Conservation (phyloP, 2,797 vertebrate genomes). For the Falco peregrinus region DNA sequence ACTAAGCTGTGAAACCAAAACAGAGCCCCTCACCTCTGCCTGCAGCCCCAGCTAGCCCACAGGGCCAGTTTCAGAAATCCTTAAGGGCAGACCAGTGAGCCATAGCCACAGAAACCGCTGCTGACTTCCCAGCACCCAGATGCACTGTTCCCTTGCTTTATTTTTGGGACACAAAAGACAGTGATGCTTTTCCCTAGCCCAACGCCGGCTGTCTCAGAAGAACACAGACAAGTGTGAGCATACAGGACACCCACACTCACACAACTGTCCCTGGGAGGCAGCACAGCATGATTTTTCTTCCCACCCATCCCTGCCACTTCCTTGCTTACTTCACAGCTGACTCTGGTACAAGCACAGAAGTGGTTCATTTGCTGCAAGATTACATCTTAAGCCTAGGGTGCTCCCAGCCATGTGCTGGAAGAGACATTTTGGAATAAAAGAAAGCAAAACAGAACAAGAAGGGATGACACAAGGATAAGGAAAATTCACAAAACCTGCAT, state of each 20-base stretch:
- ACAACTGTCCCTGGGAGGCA: not conserved
- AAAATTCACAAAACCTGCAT: not conserved
- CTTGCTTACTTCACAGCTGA: not conserved
- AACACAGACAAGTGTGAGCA: not conserved
- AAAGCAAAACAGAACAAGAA: not conserved
- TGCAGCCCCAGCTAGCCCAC: rapidly evolving
- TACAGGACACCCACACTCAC: rapidly evolving
- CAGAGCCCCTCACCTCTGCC: not conserved
- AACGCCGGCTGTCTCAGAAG: rapidly evolving
- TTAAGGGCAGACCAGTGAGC: not conserved
- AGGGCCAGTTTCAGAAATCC: not conserved
- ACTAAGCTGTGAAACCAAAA: not conserved
- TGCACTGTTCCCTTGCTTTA: not conserved
- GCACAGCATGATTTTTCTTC: not conserved
- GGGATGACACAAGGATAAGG: not conserved
- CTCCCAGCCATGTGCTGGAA: not conserved
- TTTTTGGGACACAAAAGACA: not conserved
- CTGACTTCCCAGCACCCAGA: not conserved
- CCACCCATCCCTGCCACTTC: not conserved
- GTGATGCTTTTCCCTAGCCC: not conserved
- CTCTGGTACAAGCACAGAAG: rapidly evolving
- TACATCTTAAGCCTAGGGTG: not conserved
- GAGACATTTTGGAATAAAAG: not conserved
- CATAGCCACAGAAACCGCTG: not conserved
- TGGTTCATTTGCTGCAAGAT: not conserved